Evolutionary conservation across 2,113 vertebrate species (phyloP), one percentile per base, ranked within the genome.

Genomic region (Anolis sagrei): DNA sequence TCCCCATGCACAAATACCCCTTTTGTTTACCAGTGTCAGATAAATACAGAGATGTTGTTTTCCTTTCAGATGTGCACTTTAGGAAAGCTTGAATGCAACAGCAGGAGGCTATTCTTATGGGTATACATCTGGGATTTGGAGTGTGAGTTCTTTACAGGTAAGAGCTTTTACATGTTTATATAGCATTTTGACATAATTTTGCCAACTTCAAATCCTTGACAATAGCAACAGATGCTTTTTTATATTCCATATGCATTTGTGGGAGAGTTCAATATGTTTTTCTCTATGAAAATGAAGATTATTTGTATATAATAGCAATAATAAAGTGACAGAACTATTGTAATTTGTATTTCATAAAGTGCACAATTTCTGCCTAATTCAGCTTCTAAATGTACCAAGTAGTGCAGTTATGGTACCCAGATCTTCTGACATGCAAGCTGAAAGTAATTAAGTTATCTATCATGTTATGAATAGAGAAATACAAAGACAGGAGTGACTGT

Each of bases 161-260:
- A 82, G 68, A 72, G 48, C 80, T 72, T 34, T 72, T 72, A 82
- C 19, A 72, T 82, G 80, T 72, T 82, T 82, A 68, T 34, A 82
- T 61, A 73, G 49, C 36, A 73, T 61, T 79, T 82, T 54, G 80
- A 72, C 80, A 81, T 81, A 82, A 72, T 72, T 82, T 69, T 82
- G 48, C 19, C 44, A 72, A 58, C 68, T 54, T 70, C 66, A 70
- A 25, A 34, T 72, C 66, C 48, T 54, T 82, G 66, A 82, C 54
- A 58, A 58, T 48, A 69, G 32, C 39, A 80, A 66, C 7, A 7
- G 6, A 34, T 23, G 64, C 13, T 82, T 70, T n/a, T 82, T 27
- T 3, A 72, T 11, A 70, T 34, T 58, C 34, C 48, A 72, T 54
- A 72, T 23, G 19, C 66, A 34, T 29, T 23, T 10, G 5, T 14